These are phyloP conservation scores for Palythoa heliodiscus DNA, from an alignment of 92 coral and sea anemone genomes.

Conservation along the genomic window DNA sequence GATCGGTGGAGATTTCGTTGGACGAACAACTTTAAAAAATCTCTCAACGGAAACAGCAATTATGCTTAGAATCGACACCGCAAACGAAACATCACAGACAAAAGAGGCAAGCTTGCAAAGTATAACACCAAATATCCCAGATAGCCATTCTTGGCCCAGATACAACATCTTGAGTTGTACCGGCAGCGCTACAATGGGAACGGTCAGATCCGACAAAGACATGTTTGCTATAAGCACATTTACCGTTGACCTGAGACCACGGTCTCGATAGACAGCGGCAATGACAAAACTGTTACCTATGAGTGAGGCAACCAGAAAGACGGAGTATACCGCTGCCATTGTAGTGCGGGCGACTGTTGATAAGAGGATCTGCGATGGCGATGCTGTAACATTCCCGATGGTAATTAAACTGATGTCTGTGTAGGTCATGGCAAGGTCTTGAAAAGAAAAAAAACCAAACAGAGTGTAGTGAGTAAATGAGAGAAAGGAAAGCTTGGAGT, in stretches of 20 bases:
- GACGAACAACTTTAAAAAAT: slow-evolving; percentile 7
- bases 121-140: slow-evolving; percentile 18
- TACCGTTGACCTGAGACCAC: slow-evolving; percentile 14
- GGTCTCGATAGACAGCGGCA: slow-evolving; percentile 30
- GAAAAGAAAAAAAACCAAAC: neutral
- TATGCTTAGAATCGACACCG: slow-evolving; percentile 20
- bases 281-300: slow-evolving; percentile 30
- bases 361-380: neutral
- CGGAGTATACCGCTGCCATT: slow-evolving; percentile 16
- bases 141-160: slow-evolving; percentile 19
- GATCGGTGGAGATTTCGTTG: slow-evolving; percentile 10
- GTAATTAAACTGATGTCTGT: neutral
- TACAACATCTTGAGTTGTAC: neutral
- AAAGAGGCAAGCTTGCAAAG: slow-evolving; percentile 14
- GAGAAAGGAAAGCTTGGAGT: too few relatives aligned
- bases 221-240: slow-evolving; percentile 20
- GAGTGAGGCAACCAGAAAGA: slow-evolving; percentile 16
- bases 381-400: slow-evolving; percentile 2
- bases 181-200: slow-evolving; percentile 6
- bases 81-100: slow-evolving; percentile 1
- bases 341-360: slow-evolving; percentile 7
- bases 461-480: neutral
- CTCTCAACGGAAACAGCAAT: slow-evolving; percentile 13
- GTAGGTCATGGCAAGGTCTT: slow-evolving; percentile 7
- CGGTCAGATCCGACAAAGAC: slow-evolving; percentile 22